These are phyloP conservation scores for Drosophila nikananu DNA, from an alignment of 1,140 invertebrate species.

Conservation along the genomic window DNA sequence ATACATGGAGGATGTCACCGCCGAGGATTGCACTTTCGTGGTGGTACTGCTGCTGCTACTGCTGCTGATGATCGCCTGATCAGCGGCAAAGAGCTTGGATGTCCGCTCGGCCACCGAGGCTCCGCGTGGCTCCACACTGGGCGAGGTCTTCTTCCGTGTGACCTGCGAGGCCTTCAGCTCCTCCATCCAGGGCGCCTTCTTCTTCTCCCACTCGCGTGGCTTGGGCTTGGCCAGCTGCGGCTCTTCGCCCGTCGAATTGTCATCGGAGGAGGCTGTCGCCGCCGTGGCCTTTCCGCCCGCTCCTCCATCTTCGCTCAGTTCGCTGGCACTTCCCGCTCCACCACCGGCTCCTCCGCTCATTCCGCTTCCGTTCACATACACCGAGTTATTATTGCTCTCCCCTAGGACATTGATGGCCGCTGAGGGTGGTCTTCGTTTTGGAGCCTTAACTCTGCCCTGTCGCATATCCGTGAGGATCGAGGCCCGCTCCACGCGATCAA, in stretches of 20 bases:
- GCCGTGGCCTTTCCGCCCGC: conserved; percentile 19
- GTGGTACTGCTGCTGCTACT: conserved; percentile 55
- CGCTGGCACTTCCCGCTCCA: conserved; percentile 64
- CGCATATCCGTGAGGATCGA: conserved; percentile 88
- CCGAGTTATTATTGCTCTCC: conserved; percentile 83
- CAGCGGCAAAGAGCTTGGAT: conserved; percentile 69
- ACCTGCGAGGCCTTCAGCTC: conserved; percentile 89
- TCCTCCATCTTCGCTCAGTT: conserved; percentile 60
- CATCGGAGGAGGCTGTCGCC: conserved; percentile 63
- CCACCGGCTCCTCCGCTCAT: conserved; percentile 42
- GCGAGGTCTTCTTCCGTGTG: conserved; percentile 86
- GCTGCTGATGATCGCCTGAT: conserved; percentile 50
- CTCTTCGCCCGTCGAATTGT: conserved; percentile 85
- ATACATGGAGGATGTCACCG: conserved; percentile 70
- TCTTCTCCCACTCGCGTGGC: conserved; percentile 87
- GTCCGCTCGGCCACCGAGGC: conserved; percentile 62
- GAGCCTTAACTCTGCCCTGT: conserved; percentile 87
- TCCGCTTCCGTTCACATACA: conserved; percentile 81
- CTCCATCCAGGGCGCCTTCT: conserved; percentile 89
- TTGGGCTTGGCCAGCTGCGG: conserved; percentile 86
- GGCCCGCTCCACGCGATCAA: conserved; percentile 88
- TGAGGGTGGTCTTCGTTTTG: conserved; percentile 87
- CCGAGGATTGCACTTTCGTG: conserved; percentile 81
- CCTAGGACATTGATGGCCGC: conserved; percentile 76
- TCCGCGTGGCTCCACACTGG: conserved; percentile 77